Base-by-base conservation (phyloP, 2,113 vertebrate species). In the Xiphophorus hellerii region DNA sequence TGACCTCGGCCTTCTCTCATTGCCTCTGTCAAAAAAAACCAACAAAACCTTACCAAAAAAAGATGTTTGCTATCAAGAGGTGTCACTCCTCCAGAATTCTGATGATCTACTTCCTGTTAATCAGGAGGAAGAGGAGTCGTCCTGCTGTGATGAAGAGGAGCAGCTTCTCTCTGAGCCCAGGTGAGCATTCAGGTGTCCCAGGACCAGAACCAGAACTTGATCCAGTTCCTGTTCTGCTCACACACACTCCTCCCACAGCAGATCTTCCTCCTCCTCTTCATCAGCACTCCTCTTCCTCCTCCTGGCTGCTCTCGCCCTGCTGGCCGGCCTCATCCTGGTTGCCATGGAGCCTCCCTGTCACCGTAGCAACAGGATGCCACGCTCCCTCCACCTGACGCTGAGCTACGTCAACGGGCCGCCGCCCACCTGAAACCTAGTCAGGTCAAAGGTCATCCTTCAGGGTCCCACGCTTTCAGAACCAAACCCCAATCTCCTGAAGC, bases 401-500 rank as follows among this genome's bases (percentile, higher is more conserved):
- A 91, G 82, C 10, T 96, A 97, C 31, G 89, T 96, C 81, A 96
- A 95, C 0, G 96, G 96, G 4, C 95, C 94, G 0, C 96, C 96
- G 0, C 96, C 96, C 0, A 91, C 94, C 39, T 97, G 93, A 95
- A 22, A 37, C 25, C n/a, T 35, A 0, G 1, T 44, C 42, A 1
- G n/a, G 62, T 25, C 30, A 15, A 69, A 48, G 30, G 17, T 11
- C 33, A 58, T 37, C 65, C 15, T 10, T 20, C 44, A 48, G 44
- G 44, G 5, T 48, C 44, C 15, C 42, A 17, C 25, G 7, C 48
- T 22, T 54, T 5, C 51, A 54, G 20, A 54, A 54, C 51, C 25
- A 54, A 25, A 54, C 51, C 20, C 51, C 33, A 10, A 35, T 35
- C 33, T 35, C 35, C 35, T 11, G 9, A 10, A 37, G 35, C 35